phyloP scores from a whole-genome alignment of 2,113 vertebrate genomes.

The Hepsetus odoe region DNA sequence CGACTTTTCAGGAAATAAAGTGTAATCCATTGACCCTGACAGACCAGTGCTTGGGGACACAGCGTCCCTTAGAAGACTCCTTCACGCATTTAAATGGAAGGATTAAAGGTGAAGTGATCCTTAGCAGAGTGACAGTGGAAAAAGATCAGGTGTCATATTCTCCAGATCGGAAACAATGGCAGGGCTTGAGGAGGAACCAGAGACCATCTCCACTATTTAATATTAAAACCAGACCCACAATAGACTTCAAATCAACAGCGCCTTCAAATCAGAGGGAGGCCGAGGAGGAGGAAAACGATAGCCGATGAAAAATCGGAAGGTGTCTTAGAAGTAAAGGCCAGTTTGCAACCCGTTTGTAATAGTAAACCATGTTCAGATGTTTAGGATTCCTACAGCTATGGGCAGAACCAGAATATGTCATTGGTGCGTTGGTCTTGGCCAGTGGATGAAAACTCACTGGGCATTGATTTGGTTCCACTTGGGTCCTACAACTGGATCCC shows the following conservation, averaged over 20 bases:
- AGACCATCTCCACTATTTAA: conserved; percentile 65
- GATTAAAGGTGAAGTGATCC: conserved; percentile 65
- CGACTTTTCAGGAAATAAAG: background rate
- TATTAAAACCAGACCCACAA: conserved; percentile 66
- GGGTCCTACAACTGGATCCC: background rate
- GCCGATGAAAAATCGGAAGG: background rate
- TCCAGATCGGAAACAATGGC: conserved; percentile 62
- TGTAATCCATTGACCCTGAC: conserved; percentile 15
- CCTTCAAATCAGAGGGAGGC: conserved; percentile 39
- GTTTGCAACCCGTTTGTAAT: background rate
- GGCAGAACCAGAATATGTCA: background rate
- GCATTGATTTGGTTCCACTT: background rate
- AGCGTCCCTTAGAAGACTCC: background rate
- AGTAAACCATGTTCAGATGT: background rate
- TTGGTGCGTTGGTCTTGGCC: background rate
- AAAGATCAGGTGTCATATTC: conserved; percentile 69
- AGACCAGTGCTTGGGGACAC: background rate
- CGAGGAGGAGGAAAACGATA: conserved; percentile 14
- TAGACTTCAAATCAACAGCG: conserved; percentile 29
- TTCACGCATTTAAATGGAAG: conserved; percentile 26
- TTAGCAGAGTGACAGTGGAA: conserved; percentile 61
- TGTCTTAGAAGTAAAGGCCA: conserved; percentile 1
- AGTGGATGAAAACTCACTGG: background rate
- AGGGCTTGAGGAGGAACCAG: conserved; percentile 67
- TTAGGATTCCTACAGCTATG: background rate